Percentiles rank a stretch among this genome's conserved stretches.
These are phyloP conservation scores for Cantharis nigra DNA, from an alignment of 2,888 invertebrate genomes.

Conservation along the genomic window DNA sequence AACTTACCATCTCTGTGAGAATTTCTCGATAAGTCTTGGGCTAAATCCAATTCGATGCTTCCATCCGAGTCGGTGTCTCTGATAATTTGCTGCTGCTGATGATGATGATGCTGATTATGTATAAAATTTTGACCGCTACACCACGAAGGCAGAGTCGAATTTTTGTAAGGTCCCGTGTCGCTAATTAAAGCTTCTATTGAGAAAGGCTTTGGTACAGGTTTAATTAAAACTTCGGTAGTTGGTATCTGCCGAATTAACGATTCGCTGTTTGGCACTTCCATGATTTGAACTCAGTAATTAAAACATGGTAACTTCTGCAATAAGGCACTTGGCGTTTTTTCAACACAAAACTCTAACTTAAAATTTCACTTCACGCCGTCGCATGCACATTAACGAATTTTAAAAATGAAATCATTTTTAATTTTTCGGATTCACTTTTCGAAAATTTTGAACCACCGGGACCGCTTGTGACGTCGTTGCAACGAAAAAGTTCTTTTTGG, in stretches of 20 bases:
- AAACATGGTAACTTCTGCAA: not conserved
- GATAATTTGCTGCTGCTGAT: constrained; percentile 28
- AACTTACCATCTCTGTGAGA: constrained; percentile 38
- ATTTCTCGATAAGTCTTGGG: constrained; percentile 52
- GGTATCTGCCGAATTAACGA: constrained; percentile 34
- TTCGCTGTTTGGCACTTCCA: constrained; percentile 42
- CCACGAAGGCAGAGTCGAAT: constrained; percentile 34
- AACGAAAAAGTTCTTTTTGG: constrained; percentile 34
- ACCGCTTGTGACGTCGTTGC: constrained; percentile 1
- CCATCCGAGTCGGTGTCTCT: constrained; percentile 53
- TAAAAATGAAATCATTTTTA: not conserved
- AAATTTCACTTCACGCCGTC: not conserved
- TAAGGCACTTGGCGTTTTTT: not conserved
- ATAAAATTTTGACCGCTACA: constrained; percentile 15
- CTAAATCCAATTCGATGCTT: constrained; percentile 53
- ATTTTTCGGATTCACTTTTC: not conserved
- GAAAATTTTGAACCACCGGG: not conserved
- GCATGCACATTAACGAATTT: not conserved
- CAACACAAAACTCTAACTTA: not conserved
- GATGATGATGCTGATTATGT: constrained; percentile 18
- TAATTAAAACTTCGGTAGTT: constrained; percentile 43
- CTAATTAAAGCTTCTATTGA: constrained; percentile 66
- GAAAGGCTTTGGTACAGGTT: constrained; percentile 63
- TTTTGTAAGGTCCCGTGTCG: constrained; percentile 48
- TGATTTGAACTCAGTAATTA: constrained; percentile 8